phyloP scores from a whole-genome alignment of 1,140 invertebrate species.

The Tetragnatha versicolor region DNA sequence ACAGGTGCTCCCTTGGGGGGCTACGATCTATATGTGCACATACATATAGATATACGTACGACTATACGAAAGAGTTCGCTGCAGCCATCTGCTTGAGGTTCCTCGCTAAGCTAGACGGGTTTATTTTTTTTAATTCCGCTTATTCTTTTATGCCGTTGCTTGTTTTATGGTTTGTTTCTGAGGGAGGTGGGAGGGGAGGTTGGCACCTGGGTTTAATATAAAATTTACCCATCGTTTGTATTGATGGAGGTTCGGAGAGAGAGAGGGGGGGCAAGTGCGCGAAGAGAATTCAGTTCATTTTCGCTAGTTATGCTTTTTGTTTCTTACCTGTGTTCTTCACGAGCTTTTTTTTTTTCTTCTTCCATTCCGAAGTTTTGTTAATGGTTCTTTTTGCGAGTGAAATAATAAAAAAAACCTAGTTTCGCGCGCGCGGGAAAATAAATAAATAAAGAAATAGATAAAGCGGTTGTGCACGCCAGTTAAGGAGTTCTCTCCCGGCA shows the following conservation, averaged over 20 bases:
- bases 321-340: constrained; percentile 4
- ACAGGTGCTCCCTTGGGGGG: constrained; percentile 24
- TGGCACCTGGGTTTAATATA: constrained; percentile 31
- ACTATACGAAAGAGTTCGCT: constrained; percentile 7
- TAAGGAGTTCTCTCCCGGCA: background rate
- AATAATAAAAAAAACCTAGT: too few relatives aligned
- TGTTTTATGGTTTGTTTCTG: constrained; percentile 31
- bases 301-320: constrained; percentile 32
- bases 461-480: background rate
- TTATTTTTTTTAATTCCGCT: constrained; percentile 6
- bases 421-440: too few relatives aligned
- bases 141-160: constrained; percentile 12
- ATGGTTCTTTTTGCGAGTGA: background rate
- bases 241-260: constrained; percentile 35
- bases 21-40: background rate
- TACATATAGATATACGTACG: constrained; percentile 25
- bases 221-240: constrained; percentile 48
- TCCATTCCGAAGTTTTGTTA: constrained; percentile 38
- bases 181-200: background rate
- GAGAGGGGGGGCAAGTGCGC: background rate
- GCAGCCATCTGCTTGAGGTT: constrained; percentile 40
- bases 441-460: background rate
- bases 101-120: constrained; percentile 23
- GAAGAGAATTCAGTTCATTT: constrained; percentile 18
- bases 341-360: background rate